Conservation (phyloP, 2,797 vertebrate species). For the Denticeps clupeoides region DNA sequence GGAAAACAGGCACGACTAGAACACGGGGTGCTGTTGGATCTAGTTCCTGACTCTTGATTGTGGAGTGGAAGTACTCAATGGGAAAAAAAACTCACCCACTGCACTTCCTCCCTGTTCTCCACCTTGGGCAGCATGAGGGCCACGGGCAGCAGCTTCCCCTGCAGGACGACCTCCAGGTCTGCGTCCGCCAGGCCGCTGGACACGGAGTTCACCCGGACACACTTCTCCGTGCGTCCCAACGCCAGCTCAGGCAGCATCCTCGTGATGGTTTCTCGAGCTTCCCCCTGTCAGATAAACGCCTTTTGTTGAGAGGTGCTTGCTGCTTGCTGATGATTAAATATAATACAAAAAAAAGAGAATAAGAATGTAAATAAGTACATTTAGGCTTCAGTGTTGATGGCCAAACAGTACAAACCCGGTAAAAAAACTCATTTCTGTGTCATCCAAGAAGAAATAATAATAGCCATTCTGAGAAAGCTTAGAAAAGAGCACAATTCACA, state of each 20-base stretch:
- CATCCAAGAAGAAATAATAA: conserved; percentile 7
- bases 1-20: too few species aligned
- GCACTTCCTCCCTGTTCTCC: conserved; percentile 74
- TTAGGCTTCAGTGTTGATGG: too few species aligned
- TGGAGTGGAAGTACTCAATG: too few species aligned
- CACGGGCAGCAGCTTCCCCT: conserved; percentile 71
- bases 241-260: conserved; percentile 73
- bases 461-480: conserved; percentile 9
- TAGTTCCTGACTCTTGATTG: too few species aligned
- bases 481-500: conserved; percentile 22
- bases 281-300: too few species aligned
- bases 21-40: not conserved
- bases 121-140: conserved; percentile 97
- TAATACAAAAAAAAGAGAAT: too few species aligned
- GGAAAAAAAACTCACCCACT: conserved; percentile 76
- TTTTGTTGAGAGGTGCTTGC: too few species aligned
- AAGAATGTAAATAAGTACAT: too few species aligned
- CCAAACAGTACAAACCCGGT: not conserved
- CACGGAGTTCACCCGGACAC: conserved; percentile 87
- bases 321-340: too few species aligned
- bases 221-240: conserved; percentile 78
- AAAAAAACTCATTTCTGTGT: not conserved
- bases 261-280: conserved; percentile 73
- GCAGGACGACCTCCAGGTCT: conserved; percentile 76
- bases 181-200: conserved; percentile 81